A percentile compares a stretch with the other conserved stretches of the same genome.
These are phyloP conservation scores for Microplitis manilae DNA, from an alignment of 2,888 invertebrate genomes.

Conservation along the genomic window DNA sequence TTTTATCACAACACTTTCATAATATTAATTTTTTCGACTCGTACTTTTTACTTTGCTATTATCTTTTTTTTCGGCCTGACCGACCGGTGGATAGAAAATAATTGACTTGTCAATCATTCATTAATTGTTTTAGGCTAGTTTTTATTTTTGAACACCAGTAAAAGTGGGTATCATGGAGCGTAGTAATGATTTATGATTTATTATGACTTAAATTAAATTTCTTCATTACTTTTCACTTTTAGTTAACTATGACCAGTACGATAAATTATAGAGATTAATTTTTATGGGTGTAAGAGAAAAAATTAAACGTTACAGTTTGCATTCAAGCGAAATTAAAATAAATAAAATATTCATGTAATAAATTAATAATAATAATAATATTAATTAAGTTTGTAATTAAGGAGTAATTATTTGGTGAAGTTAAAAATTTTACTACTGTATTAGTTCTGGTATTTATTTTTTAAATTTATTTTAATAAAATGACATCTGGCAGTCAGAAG, in stretches of 20 bases:
- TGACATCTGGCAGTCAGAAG: no score
- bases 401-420: no score
- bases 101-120: background rate
- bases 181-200: background rate
- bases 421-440: no score
- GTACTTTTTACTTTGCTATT: background rate
- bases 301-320: no score
- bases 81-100: background rate
- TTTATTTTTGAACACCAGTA: background rate
- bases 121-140: background rate
- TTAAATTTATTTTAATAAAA: no score
- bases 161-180: background rate
- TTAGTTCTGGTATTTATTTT: no score
- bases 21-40: background rate
- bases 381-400: no score
- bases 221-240: background rate
- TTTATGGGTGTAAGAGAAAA: no score
- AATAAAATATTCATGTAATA: no score
- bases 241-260: background rate
- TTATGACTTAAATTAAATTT: background rate
- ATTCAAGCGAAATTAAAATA: no score
- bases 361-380: no score
- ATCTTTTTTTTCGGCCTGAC: background rate
- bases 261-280: background rate
- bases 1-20: constrained; percentile 8